These are phyloP conservation scores for Sinocyclocheilus anophthalmus DNA, from an alignment of 2,113 vertebrate genomes.

Conservation along the genomic window DNA sequence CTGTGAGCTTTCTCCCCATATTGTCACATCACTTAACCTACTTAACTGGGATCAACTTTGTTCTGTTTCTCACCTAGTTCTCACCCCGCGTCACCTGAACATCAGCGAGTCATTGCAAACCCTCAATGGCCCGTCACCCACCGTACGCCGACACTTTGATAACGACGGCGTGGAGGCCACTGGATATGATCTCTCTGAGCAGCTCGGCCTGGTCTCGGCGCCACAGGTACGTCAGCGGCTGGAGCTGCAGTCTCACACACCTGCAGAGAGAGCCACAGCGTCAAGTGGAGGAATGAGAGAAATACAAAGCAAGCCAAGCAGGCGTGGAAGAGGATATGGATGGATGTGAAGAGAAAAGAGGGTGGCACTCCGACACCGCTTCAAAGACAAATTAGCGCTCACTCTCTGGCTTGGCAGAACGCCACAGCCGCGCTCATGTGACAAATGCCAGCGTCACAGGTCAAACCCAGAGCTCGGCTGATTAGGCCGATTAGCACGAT, in stretches of 20 bases:
- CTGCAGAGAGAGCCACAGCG: conserved; percentile 65
- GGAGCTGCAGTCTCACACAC: conserved; percentile 89
- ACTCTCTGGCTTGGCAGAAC: background rate
- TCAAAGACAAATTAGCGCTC: background rate
- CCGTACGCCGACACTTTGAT: conserved; percentile 97
- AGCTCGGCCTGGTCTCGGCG: conserved; percentile 85
- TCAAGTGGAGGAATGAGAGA: background rate
- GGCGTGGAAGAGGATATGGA: background rate
- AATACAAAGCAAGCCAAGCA: background rate
- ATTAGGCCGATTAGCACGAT: conserved; percentile 20
- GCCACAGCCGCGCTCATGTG: background rate
- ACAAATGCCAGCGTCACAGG: background rate
- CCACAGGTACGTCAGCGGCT: conserved; percentile 94
- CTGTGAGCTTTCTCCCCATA: too few relatives aligned
- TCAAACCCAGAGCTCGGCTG: background rate
- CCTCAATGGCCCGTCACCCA: conserved; percentile 69
- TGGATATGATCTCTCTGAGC: conserved; percentile 90
- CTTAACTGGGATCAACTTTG: background rate
- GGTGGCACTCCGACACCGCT: background rate
- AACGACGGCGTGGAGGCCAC: conserved; percentile 86
- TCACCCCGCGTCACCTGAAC: background rate
- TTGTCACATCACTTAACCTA: too few relatives aligned
- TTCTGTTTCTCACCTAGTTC: background rate
- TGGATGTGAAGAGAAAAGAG: background rate
- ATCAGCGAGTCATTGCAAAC: background rate